phyloP scores from a whole-genome alignment of 2,113 vertebrate genomes.

The Phoenicopterus ruber region DNA sequence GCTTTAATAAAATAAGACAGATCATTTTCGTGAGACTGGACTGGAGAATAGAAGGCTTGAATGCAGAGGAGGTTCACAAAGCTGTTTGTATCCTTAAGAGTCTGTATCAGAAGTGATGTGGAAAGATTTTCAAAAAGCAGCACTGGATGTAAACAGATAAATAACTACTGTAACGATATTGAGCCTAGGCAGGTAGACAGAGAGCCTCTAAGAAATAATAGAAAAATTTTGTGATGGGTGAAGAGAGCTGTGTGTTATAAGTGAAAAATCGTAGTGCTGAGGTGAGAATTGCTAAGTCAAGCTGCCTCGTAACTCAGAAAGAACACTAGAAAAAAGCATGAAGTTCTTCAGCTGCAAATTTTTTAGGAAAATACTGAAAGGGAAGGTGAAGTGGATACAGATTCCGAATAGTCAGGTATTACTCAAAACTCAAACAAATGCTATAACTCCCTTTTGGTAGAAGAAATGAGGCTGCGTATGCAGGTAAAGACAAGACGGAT shows the following conservation, averaged over 20 bases:
- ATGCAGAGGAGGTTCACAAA: background rate
- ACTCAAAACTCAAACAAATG: background rate
- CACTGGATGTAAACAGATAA: background rate
- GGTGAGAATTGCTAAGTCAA: constrained; percentile 29
- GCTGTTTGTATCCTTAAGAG: background rate
- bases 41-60: background rate
- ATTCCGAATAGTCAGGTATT: background rate
- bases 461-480: background rate
- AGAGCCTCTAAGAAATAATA: background rate
- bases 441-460: background rate
- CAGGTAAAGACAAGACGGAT: background rate
- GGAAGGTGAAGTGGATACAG: background rate
- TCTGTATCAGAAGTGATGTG: background rate
- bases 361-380: background rate
- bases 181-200: background rate
- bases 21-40: background rate
- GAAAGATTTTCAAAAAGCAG: background rate
- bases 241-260: background rate
- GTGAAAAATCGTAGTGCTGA: background rate
- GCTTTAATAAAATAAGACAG: background rate
- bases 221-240: background rate
- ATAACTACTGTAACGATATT: background rate
- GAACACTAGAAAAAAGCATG: background rate
- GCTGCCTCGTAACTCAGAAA: background rate
- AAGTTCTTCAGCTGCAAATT: background rate